Evolutionary conservation across 1,140 invertebrate species (phyloP).

Genomic region (Nomia melanderi): DNA sequence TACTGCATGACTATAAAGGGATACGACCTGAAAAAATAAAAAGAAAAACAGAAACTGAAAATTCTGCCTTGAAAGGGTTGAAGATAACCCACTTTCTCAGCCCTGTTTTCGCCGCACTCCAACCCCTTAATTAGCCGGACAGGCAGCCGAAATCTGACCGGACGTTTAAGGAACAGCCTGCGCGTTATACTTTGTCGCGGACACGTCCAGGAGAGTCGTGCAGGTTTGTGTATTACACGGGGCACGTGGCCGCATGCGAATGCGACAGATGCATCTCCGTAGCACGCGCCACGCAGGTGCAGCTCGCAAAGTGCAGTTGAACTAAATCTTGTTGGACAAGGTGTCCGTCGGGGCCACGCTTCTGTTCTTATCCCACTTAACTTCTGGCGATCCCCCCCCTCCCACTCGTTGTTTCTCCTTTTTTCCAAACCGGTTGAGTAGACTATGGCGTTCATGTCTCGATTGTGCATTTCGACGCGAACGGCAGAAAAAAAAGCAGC

Average conservation of each 20-base stretch:
- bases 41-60: too few species aligned
- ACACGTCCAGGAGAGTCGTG: background rate
- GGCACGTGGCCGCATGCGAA: slow-evolving; percentile 41
- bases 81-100: too few species aligned
- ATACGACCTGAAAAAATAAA: too few species aligned
- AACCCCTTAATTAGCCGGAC: too few species aligned
- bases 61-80: too few species aligned
- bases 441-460: slow-evolving; percentile 3
- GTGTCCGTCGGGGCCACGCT: slow-evolving; percentile 42
- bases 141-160: too few species aligned
- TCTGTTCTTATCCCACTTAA: slow-evolving; percentile 46
- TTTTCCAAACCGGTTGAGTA: slow-evolving; percentile 29
- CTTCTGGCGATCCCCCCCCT: slow-evolving; percentile 14
- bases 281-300: slow-evolving; percentile 67
- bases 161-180: background rate
- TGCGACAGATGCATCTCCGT: slow-evolving; percentile 64
- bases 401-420: background rate
- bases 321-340: slow-evolving; percentile 66
- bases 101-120: too few species aligned
- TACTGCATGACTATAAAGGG: too few species aligned
- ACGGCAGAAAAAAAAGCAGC: background rate
- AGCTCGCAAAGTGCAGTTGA: slow-evolving; percentile 41
- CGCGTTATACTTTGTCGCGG: background rate
- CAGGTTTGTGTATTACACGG: background rate
- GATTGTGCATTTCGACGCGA: background rate